These are phyloP conservation scores for Microplitis mediator DNA, from an alignment of 1,140 invertebrate species.

Conservation along the genomic window DNA sequence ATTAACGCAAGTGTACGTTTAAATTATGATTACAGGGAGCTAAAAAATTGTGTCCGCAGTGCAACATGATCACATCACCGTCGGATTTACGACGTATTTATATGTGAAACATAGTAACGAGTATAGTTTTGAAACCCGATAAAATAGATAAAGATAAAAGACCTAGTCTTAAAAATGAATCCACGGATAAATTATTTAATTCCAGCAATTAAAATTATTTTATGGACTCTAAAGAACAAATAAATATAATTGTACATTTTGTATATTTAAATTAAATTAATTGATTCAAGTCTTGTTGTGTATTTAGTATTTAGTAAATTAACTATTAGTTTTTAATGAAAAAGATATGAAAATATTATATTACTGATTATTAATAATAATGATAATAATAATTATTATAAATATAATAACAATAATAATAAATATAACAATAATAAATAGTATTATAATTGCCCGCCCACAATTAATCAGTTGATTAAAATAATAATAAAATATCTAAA, in stretches of 20 bases:
- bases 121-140: conserved; percentile 13
- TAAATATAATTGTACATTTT: conserved; percentile 47
- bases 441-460: background rate
- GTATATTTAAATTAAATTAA: conserved; percentile 60
- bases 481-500: background rate
- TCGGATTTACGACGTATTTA: conserved; percentile 87
- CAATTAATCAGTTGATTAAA: background rate
- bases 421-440: conserved; percentile 11
- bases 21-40: conserved; percentile 68
- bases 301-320: conserved; percentile 49
- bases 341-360: conserved; percentile 12
- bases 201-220: background rate
- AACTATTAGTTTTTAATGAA: conserved; percentile 38
- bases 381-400: conserved; percentile 19
- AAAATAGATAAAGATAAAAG: background rate
- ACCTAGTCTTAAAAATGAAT: background rate
- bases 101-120: conserved; percentile 68
- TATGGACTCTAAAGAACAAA: conserved; percentile 4
- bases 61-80: conserved; percentile 91
- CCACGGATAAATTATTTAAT: background rate
- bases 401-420: conserved; percentile 23
- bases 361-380: conserved; percentile 8
- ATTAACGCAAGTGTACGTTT: background rate
- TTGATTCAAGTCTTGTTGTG: conserved; percentile 42
- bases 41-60: conserved; percentile 93